A percentile compares a stretch with the other conserved stretches of the same genome.
phyloP scores from a whole-genome alignment of 2,888 invertebrate genomes.

The Thyatira batis region DNA sequence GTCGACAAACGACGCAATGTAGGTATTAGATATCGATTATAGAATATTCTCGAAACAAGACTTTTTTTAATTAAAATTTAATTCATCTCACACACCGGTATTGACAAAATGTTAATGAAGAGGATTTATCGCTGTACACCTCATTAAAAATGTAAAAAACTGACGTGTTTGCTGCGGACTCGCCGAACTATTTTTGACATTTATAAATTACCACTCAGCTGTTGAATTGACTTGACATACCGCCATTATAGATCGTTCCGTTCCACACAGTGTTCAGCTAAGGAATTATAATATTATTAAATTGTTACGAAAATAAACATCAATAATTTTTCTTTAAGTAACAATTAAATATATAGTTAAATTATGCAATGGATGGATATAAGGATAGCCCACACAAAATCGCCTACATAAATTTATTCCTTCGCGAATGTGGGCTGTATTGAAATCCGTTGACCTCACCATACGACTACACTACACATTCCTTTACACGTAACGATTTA shows the following conservation, averaged over 20 bases:
- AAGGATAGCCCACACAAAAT: conserved; percentile 28
- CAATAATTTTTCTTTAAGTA: neutral
- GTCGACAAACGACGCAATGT: too few relatives aligned
- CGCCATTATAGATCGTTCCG: conserved; percentile 45
- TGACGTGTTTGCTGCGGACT: conserved; percentile 69
- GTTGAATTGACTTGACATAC: conserved; percentile 30
- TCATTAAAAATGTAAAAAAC: conserved; percentile 44
- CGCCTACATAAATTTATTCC: conserved; percentile 31
- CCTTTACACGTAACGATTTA: conserved; percentile 13
- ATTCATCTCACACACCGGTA: conserved; percentile 7
- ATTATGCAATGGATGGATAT: neutral
- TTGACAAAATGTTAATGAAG: conserved; percentile 13
- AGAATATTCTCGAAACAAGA: conserved; percentile 24
- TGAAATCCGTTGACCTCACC: conserved; percentile 37
- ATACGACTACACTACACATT: conserved; percentile 14
- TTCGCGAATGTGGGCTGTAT: conserved; percentile 30
- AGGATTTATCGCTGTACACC: conserved; percentile 16
- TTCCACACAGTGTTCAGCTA: conserved; percentile 27
- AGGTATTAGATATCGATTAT: conserved; percentile 20
- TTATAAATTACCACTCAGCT: conserved; percentile 47
- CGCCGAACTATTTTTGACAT: conserved; percentile 32
- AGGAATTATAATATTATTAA: neutral
- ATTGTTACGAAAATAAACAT: too few relatives aligned
- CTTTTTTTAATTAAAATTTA: conserved; percentile 12
- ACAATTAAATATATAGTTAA: too few relatives aligned